Evolutionary conservation across 2,113 vertebrate species (phyloP).

Genomic region (Glaucidium brasilianum): DNA sequence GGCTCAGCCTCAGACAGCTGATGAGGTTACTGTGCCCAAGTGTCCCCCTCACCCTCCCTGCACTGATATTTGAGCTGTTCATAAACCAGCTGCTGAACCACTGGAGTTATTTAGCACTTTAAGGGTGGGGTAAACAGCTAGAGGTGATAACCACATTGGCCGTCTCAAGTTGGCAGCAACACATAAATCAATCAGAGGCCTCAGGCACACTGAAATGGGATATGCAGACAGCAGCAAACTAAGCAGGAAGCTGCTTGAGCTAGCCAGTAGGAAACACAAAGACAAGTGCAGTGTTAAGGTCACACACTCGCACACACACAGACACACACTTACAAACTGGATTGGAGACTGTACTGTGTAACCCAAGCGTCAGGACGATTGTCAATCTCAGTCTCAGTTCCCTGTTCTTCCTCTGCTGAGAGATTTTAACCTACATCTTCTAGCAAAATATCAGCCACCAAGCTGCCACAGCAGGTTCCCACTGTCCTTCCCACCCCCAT

Average conservation of each 20-base stretch:
- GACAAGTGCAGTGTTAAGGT: not conserved
- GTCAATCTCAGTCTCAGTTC: not conserved
- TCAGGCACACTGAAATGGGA: constrained; percentile 8
- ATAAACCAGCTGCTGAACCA: constrained; percentile 50
- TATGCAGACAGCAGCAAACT: not conserved
- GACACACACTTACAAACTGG: not conserved
- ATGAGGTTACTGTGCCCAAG: not conserved
- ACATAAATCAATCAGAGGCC: constrained; percentile 50
- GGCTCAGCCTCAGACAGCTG: not conserved
- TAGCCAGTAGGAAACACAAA: not conserved
- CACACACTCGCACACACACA: not conserved
- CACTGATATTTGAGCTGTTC: constrained; percentile 41
- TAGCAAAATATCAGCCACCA: not conserved
- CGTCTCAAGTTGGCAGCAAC: constrained; percentile 34
- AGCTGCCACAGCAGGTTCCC: not conserved
- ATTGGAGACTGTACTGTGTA: not conserved
- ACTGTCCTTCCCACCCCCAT: not conserved
- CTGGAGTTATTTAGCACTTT: constrained; percentile 47
- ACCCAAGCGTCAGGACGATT: not conserved
- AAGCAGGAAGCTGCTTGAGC: not conserved
- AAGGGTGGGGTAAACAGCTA: constrained; percentile 51
- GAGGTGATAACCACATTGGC: constrained; percentile 62
- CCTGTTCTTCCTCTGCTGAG: not conserved
- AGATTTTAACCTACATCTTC: not conserved
- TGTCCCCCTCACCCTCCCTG: not conserved